Conservation (phyloP, 2,888 invertebrate species). For the Xestobium rufovillosum region DNA sequence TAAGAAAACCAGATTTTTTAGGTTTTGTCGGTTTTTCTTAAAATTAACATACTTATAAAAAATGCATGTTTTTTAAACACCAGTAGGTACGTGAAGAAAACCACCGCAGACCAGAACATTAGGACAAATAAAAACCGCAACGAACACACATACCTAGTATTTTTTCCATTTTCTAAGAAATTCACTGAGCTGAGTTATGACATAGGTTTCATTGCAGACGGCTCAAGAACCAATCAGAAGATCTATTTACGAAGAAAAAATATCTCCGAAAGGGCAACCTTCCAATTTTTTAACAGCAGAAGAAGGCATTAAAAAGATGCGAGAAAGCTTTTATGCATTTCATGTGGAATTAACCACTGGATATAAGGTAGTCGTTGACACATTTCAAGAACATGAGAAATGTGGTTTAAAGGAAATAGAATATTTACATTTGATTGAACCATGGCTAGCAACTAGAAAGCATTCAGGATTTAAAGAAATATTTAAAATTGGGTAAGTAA, state of each 20-base stretch:
- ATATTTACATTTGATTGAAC: conserved; percentile 48
- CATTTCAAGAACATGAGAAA: conserved; percentile 61
- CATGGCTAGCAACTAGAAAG: conserved; percentile 50
- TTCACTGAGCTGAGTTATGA: too few relatives aligned
- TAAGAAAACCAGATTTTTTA: too few relatives aligned
- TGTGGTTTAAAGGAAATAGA: conserved; percentile 59
- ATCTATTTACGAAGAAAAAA: conserved; percentile 54
- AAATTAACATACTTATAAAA: too few relatives aligned
- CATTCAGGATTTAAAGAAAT: conserved; percentile 49
- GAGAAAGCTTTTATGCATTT: conserved; percentile 58
- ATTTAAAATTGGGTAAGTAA: conserved; percentile 48
- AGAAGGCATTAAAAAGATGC: conserved; percentile 52
- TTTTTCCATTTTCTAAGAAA: too few relatives aligned
- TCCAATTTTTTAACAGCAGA: conserved; percentile 52
- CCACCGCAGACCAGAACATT: too few relatives aligned
- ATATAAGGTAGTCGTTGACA: conserved; percentile 59
- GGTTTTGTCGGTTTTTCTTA: too few relatives aligned
- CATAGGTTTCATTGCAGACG: too few relatives aligned
- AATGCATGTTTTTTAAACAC: too few relatives aligned
- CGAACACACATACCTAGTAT: too few relatives aligned
- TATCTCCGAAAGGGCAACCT: conserved; percentile 51
- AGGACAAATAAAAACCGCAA: too few relatives aligned
- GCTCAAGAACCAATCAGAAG: conserved; percentile 54
- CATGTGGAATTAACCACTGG: conserved; percentile 59
- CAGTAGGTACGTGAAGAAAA: too few relatives aligned